These are phyloP conservation scores for cattle (Bos taurus) DNA, from an alignment of 2,113 vertebrate species.

Conservation along the genomic window ARS-UCD2.0 NC_037331.1:18095501-18096000, in stretches of 20 bases:
- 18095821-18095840: not conserved
- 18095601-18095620: not conserved
- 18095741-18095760: not conserved
- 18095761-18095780: not conserved
- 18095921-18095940: not conserved
- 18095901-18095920: not conserved
- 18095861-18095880: not conserved
- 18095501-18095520: not conserved
- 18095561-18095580: not conserved
- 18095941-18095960: not conserved
- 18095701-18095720: not conserved
- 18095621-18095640: not conserved
- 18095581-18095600: not conserved
- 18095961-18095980: not conserved
- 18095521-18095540: not conserved
- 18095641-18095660: not conserved
- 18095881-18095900: not conserved
- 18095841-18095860: not conserved
- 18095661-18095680: not conserved
- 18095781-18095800: not conserved
- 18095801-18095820: not conserved
- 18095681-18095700: not conserved
- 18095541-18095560: not conserved
- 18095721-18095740: not conserved
- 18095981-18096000: not conserved